Evolutionary conservation across 2,797 vertebrate genomes (phyloP).

Genomic region (Aldrovandia affinis): DNA sequence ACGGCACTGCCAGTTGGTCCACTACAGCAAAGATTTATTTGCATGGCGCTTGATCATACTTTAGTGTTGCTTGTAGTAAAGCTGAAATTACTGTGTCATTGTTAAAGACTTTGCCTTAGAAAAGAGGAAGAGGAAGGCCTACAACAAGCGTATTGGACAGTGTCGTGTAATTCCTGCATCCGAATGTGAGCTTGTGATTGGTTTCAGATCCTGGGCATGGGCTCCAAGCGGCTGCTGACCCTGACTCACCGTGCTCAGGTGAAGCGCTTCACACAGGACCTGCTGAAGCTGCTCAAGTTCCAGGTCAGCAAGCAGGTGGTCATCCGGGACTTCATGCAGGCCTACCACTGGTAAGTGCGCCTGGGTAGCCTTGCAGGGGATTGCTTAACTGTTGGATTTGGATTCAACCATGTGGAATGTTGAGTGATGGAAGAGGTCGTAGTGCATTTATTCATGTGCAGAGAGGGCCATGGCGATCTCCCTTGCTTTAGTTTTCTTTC

Average conservation of each 20-base stretch:
- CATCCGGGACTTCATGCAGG: slow-evolving; percentile 92
- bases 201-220: slow-evolving; percentile 93
- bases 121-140: no score
- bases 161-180: background rate
- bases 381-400: background rate
- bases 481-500: no score
- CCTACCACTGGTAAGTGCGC: slow-evolving; percentile 91
- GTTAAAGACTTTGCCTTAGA: background rate
- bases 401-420: background rate
- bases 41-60: background rate
- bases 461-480: background rate
- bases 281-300: slow-evolving; percentile 95
- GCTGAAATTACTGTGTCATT: background rate
- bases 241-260: slow-evolving; percentile 95
- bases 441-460: background rate
- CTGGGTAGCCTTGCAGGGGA: no score
- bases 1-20: background rate
- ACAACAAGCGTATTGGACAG: background rate
- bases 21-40: background rate
- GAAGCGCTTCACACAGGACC: slow-evolving; percentile 95
- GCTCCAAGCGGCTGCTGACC: slow-evolving; percentile 90
- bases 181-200: background rate
- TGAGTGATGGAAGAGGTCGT: background rate
- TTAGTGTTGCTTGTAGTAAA: background rate
- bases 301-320: slow-evolving; percentile 96